These are phyloP conservation scores for Capromys pilorides DNA, from an alignment of 2,797 vertebrate genomes.

Conservation along the genomic window DNA sequence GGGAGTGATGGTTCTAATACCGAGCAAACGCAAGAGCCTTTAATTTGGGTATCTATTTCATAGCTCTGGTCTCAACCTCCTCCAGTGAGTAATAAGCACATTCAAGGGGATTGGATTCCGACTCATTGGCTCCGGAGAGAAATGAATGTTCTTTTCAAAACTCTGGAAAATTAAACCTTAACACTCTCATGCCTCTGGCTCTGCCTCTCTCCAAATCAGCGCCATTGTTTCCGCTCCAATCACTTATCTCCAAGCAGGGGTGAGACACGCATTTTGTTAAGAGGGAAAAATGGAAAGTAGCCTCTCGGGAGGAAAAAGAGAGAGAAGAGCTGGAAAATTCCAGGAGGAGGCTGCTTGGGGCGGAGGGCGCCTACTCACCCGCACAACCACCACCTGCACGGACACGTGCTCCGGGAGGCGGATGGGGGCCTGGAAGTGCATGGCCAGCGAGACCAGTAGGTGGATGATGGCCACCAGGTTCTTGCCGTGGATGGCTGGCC, in stretches of 20 bases:
- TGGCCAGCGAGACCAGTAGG: slow-evolving; percentile 93
- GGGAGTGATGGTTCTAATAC: background rate
- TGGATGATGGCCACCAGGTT: slow-evolving; percentile 94
- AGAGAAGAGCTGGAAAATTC: accelerated
- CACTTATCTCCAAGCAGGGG: background rate
- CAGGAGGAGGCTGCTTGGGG: accelerated
- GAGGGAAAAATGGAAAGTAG: background rate
- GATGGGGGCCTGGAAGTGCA: slow-evolving; percentile 95
- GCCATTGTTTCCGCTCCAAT: background rate
- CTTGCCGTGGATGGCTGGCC: slow-evolving; percentile 94
- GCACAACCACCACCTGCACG: slow-evolving; percentile 94
- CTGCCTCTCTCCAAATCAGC: slow-evolving; percentile 27
- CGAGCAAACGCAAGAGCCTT: background rate
- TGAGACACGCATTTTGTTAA: background rate
- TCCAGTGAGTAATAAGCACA: background rate
- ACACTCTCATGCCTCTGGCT: background rate
- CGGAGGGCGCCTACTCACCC: slow-evolving; percentile 86
- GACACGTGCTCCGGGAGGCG: slow-evolving; percentile 95
- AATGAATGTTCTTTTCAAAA: slow-evolving; percentile 37
- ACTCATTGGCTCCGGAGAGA: slow-evolving; percentile 25
- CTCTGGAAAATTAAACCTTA: slow-evolving; percentile 46
- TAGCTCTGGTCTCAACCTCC: background rate
- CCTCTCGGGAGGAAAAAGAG: accelerated
- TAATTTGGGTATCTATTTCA: background rate
- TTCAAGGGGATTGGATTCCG: slow-evolving; percentile 2